phyloP scores from a whole-genome alignment of 1,140 invertebrate species.

The Papilio machaon region DNA sequence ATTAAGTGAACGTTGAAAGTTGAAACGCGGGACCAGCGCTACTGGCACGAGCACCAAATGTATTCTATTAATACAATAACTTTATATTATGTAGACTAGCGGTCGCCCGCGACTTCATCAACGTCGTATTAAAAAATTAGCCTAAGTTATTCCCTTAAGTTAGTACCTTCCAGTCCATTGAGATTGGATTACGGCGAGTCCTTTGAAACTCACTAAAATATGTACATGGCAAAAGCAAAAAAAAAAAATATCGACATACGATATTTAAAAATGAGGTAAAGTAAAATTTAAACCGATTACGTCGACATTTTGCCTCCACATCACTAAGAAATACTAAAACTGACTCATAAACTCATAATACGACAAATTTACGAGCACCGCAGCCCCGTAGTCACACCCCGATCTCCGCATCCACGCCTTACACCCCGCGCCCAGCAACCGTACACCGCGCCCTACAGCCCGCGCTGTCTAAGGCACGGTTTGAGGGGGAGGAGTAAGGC shows the following conservation, averaged over 20 bases:
- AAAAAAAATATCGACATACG: not conserved
- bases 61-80: constrained; percentile 17
- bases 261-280: too few relatives aligned
- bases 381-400: constrained; percentile 28
- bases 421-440: not conserved
- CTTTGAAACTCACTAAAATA: too few relatives aligned
- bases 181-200: too few relatives aligned
- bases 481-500: constrained; percentile 40
- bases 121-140: too few relatives aligned
- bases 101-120: not conserved
- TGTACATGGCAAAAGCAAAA: too few relatives aligned
- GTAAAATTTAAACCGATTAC: not conserved
- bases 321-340: constrained; percentile 11
- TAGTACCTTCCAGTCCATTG: too few relatives aligned
- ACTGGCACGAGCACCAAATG: not conserved
- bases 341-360: constrained; percentile 18
- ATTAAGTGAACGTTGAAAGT: constrained; percentile 19
- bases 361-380: constrained; percentile 30
- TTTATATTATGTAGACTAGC: constrained; percentile 16
- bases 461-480: not conserved
- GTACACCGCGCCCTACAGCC: constrained; percentile 24
- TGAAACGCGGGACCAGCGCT: not conserved
- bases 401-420: too few relatives aligned
- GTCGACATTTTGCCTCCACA: not conserved
- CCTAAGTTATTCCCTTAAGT: too few relatives aligned